Conservation (phyloP, 2,113 vertebrate species). For the Cranoglanis bouderius region DNA sequence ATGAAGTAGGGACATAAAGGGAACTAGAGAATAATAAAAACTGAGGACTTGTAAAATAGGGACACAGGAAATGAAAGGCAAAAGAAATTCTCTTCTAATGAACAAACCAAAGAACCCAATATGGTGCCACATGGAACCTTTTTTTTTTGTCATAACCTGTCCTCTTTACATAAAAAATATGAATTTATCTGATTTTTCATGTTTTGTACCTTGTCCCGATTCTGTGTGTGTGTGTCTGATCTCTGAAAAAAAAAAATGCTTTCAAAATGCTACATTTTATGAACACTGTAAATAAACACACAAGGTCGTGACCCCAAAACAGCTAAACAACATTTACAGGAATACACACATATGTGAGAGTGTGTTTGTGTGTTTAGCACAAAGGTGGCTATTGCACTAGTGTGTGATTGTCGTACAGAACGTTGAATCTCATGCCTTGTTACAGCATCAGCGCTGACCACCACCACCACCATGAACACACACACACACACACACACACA, state of each 20-base stretch:
- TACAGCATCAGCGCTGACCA: not conserved
- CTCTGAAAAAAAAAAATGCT: not conserved
- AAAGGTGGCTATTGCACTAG: not conserved
- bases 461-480: not conserved
- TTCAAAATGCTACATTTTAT: not conserved
- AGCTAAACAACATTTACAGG: not conserved
- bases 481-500: constrained; percentile 9
- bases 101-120: not conserved
- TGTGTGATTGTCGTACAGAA: not conserved
- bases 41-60: not conserved
- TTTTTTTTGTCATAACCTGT: not conserved
- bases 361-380: not conserved
- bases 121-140: not conserved
- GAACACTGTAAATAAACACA: not conserved
- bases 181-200: not conserved
- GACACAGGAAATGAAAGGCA: too few relatives aligned
- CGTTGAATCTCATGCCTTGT: not conserved
- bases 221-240: not conserved
- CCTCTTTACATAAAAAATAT: not conserved
- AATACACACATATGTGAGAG: not conserved
- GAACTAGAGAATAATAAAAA: not conserved
- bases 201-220: not conserved
- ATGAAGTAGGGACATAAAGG: too few relatives aligned
- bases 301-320: not conserved
- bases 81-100: too few relatives aligned